Percentiles rank a stretch among this genome's conserved stretches.
phyloP scores from a whole-genome alignment of 2,113 vertebrate genomes.

The Trogon surrucura region DNA sequence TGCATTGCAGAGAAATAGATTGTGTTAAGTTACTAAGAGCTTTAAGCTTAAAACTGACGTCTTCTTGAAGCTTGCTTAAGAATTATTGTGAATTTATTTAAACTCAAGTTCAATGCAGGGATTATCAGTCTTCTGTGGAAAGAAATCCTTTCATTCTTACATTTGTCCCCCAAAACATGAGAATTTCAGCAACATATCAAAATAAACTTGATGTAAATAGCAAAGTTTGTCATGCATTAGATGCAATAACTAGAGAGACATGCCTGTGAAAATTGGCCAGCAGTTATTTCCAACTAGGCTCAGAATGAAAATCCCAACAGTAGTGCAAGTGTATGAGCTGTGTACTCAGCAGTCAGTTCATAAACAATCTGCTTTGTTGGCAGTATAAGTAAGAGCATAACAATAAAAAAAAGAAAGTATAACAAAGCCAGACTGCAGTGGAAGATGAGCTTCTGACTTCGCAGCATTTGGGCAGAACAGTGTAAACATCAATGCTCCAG shows the following conservation, averaged over 20 bases:
- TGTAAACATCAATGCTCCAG: neutral
- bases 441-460: neutral
- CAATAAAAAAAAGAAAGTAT: neutral
- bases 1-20: neutral
- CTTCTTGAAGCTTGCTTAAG: neutral
- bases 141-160: neutral
- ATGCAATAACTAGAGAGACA: neutral
- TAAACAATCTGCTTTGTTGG: conserved; percentile 21
- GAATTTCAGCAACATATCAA: neutral
- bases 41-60: neutral
- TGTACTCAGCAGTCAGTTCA: neutral
- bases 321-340: neutral
- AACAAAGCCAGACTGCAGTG: neutral
- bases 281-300: neutral
- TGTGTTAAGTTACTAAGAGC: too few relatives aligned
- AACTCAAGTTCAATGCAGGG: neutral
- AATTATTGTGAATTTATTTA: neutral
- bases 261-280: neutral
- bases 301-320: neutral
- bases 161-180: neutral
- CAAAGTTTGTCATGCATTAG: neutral
- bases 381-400: neutral
- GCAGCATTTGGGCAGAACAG: neutral
- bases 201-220: neutral
- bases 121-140: neutral